Base-by-base conservation (phyloP, 2,797 vertebrate species). In the Melanotaenia pygmaea region DNA sequence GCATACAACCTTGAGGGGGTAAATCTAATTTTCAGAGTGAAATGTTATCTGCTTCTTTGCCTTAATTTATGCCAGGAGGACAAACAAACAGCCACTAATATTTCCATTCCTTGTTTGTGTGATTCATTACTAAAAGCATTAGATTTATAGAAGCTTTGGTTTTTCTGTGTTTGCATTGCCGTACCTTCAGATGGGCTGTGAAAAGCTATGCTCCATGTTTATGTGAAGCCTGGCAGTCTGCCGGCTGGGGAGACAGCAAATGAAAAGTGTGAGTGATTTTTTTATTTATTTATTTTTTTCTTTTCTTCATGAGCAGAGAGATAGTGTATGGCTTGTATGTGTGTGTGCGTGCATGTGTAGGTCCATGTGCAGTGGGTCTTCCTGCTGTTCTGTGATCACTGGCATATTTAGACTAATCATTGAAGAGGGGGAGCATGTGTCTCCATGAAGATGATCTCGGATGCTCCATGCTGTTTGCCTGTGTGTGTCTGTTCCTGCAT, bases 371-470 rank as follows among this genome's bases (percentile, higher is more conserved):
- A 62, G 45, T 63, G 72, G 65, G 78, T 83, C 83, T 77, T 87
- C 79, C 88, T 85, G 79, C 76, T 70, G 65, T 77, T 84, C 82
- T 90, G 85, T 90, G 85, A 87, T 91, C 89, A 84, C 84, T 78
- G 79, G 79, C 79, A 86, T 90, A 90, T 91, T 91, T 86, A 88
- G 72, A 88, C 83, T 90, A 87, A 92, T 92, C 84, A 89, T 84
- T 83, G 80, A 81, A 85, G 86, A 85, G 76, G 79, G 82, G 76
- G 69, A 86, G 80, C 83, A 80, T 87, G 85, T 86, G 85, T 88
- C 77, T 86, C 77, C 70, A 74, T 87, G 87, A 88, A 86, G 88
- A 79, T 82, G 86, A 85, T 89, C 86, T 83, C 9, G 75, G 77
- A 64, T 83, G 79, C 64, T 83, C 80, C 76, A 81, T 78, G 82